Evolutionary conservation across 2,888 invertebrate genomes (phyloP), one percentile per base, ranked within the genome.

Genomic region (Hypomecis punctinalis): DNA sequence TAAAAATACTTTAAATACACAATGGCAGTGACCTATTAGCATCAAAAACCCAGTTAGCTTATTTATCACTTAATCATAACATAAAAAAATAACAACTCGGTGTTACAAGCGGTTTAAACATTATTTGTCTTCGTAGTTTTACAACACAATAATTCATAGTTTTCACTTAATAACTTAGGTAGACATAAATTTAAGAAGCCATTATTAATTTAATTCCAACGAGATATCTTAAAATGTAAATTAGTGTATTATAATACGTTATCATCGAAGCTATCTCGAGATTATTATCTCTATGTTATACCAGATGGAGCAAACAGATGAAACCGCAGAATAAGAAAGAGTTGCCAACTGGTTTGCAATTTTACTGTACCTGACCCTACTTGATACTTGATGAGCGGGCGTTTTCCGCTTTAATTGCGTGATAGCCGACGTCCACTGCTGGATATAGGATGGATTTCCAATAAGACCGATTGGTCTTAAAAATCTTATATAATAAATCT

Each of bases 251-350:
- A 77, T 68, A 75, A 80, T 75, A 67, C 63, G 63, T 63, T 52
- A 72, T 71, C 73, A 77, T 72, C 10, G 72, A 80, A 83, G 75
- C 64, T 73, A 84, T 83, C 82, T 76, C 13, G 40, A 72, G 83
- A 85, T 82, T 81, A 51, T 52, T 74, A 79, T 80, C 81, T 70
- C 76, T 55, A 11, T 72, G 61, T 59, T 67, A 66, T 59, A 70
- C 72, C 74, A 75, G 70, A 66, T 66, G 73, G 69, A 82, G 76
- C 75, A 77, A 82, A 84, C 77, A 77, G 71, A 72, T 74, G 77
- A 75, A 76, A 72, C 73, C 72, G 36, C 45, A 52, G 57, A 6
- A 35, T 54, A 62, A 5, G 39, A 57, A 37, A n/a, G 11, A 51
- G 61, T 49, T 9, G 23, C 7, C 0, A 35, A 23, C 61, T n/a